Base-by-base conservation (phyloP, 2,113 vertebrate species). In the Psittacara wagleri region DNA sequence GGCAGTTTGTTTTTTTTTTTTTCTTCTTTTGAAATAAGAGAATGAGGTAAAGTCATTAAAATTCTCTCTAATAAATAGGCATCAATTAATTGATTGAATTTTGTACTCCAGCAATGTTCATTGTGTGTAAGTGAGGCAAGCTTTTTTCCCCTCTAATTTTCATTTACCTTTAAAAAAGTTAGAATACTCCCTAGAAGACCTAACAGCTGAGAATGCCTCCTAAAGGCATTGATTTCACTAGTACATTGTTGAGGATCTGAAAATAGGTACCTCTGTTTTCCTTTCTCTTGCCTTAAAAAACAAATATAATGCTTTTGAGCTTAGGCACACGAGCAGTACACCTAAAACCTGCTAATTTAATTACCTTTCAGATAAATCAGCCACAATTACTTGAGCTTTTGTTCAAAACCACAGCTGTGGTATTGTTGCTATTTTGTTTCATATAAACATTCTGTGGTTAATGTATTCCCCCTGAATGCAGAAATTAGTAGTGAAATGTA, bases 11-110 rank as follows among this genome's bases (percentile, higher is more conserved):
- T 29, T 25, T 31, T 17, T 17, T 43, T 80, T 44, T 80, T 89
- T 88, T 95, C 67, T 89, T 82, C 86, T 96, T 96, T 97, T 87
- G 54, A 97, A 95, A 95, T 35, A 33, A 84, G 55, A 94, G 76
- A 92, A 96, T 64, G 73, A 95, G 48, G 35, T 88, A 70, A 92
- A 88, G 33, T 92, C 64, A 96, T 96, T 95, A 88, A 94, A 96
- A 96, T 86, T 90, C 57, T 78, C 59, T 90, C 70, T 80, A 75
- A 94, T 63, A 83, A 63, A 48, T 44, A 23, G 97, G 94, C 29
- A 68, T 1, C 6, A 66, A 48, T 23, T 79, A 67, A 74, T 77
- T 68, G 72, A 29, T 41, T 72, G 20, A n/a, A n/a, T n/a, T 59
- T 43, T 92, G 28, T 75, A 57, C 17, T 61, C 19, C 43, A 80